Conservation (phyloP, 2,113 vertebrate species). For the Vulpes vulpes region DNA sequence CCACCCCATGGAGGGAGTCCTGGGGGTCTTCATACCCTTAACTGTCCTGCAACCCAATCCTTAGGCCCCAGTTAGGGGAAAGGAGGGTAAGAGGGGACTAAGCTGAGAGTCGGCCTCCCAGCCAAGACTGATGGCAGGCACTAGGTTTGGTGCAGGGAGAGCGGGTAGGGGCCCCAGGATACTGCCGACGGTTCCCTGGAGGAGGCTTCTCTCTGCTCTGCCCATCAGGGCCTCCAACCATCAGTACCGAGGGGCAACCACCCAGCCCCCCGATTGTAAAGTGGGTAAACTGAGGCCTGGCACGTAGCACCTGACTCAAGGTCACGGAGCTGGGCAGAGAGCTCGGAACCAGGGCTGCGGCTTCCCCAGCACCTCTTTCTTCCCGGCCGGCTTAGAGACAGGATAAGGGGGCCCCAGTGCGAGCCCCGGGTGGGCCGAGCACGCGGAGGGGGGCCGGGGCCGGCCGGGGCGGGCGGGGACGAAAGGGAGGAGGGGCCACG, state of each 20-base stretch:
- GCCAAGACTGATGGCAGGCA: not conserved
- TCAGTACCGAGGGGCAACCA: not conserved
- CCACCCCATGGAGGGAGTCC: not conserved
- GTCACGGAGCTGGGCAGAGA: slow-evolving; percentile 57
- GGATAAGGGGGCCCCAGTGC: not conserved
- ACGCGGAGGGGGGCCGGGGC: not conserved
- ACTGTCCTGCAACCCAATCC: not conserved
- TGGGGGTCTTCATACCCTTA: not conserved
- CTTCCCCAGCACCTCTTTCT: not conserved
- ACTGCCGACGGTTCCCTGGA: not conserved
- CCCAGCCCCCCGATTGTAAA: not conserved
- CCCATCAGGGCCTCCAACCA: not conserved
- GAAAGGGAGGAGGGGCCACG: not conserved
- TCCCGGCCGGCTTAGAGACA: not conserved
- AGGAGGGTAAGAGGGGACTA: not conserved
- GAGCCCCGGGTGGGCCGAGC: not conserved
- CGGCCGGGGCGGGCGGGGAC: not conserved
- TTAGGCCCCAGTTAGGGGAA: not conserved
- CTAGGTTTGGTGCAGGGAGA: not conserved
- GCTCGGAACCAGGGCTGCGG: not conserved
- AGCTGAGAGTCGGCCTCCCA: not conserved
- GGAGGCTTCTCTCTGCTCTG: not conserved
- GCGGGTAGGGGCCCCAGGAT: not conserved
- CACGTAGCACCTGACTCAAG: slow-evolving; percentile 63
- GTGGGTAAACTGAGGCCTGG: slow-evolving; percentile 58